Evolutionary conservation across 2,888 invertebrate genomes (phyloP), one percentile per base, ranked within the genome.

Genomic region (Empis stercorea): DNA sequence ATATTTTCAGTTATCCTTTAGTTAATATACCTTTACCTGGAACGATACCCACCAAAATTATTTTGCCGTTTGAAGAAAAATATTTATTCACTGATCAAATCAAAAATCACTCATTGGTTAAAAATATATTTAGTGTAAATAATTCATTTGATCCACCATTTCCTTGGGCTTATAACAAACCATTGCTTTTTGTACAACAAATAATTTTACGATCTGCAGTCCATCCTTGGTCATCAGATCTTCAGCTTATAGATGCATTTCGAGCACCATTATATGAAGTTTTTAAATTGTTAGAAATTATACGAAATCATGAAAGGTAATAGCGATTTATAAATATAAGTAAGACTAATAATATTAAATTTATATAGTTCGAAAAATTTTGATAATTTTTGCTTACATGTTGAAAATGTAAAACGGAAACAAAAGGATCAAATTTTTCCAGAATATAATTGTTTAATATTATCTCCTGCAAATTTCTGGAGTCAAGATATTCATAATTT

Each of bases 401-500:
- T 93, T 46, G 88, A 87, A 64, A 81, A 82, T 49, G 79, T 87
- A 7, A 84, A 84, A 59, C 75, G 78, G 44, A 59, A 67, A 4
- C 75, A 76, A 53, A 73, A 76, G 50, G 77, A 80, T 34, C 73
- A 71, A 45, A 75, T 87, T 47, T 73, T 96, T 52, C 95, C 96
- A 0, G 87, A 94, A 64, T 95, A 91, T 65, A 87, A 83, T 64
- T 96, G 96, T 66, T 75, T 96, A 23, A 72, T 92, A 36, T 71
- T 96, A 10, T 95, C 95, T 1, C 96, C 95, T 1, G 93, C 92
- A 7, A 93, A 91, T 71, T 76, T 96, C 49, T 96, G 96, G 96
- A 81, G 84, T 56, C 84, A 88, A 63, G 86, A 86, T 64, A 72
- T 81, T 30, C 81, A 85, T 58, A 74, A 79, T 38, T 93, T 88